Percentiles rank a stretch among this genome's conserved stretches.
phyloP scores from a whole-genome alignment of 2,888 invertebrate species.

The Drosophila borborema region DNA sequence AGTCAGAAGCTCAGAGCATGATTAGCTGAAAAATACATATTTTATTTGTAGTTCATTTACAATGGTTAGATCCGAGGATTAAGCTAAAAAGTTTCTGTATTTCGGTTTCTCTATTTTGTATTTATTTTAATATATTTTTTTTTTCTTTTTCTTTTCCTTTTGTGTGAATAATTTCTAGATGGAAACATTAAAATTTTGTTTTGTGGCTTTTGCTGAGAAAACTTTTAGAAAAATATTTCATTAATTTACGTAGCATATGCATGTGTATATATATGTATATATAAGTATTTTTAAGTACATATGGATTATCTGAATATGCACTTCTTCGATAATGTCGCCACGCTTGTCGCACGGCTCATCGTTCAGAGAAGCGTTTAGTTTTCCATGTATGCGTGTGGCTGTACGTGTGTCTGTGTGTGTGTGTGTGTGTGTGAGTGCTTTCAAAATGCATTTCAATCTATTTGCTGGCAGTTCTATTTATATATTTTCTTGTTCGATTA shows the following conservation, averaged over 20 bases:
- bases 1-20: constrained; percentile 76
- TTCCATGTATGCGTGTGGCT: constrained; percentile 53
- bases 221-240: constrained; percentile 73
- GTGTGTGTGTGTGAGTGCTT: constrained; percentile 20
- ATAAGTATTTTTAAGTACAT: constrained; percentile 27
- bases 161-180: constrained; percentile 45
- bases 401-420: too few species aligned
- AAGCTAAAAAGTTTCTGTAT: constrained; percentile 49
- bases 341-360: constrained; percentile 30
- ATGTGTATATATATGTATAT: constrained; percentile 34
- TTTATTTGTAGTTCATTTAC: constrained; percentile 49
- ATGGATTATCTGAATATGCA: constrained; percentile 26
- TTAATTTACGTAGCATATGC: constrained; percentile 44
- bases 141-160: too few species aligned
- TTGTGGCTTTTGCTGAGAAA: constrained; percentile 54
- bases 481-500: constrained; percentile 9
- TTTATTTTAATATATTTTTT: too few species aligned
- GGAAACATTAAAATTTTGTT: constrained; percentile 69
- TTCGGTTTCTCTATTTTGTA: neutral
- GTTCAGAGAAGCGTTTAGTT: constrained; percentile 74
- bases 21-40: constrained; percentile 69
- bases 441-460: constrained; percentile 40
- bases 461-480: constrained; percentile 42
- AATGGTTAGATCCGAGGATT: constrained; percentile 44
- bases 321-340: constrained; percentile 38